These are phyloP conservation scores for Dendropsophus ebraccatus DNA, from an alignment of 2,113 vertebrate genomes.

Conservation along the genomic window DNA sequence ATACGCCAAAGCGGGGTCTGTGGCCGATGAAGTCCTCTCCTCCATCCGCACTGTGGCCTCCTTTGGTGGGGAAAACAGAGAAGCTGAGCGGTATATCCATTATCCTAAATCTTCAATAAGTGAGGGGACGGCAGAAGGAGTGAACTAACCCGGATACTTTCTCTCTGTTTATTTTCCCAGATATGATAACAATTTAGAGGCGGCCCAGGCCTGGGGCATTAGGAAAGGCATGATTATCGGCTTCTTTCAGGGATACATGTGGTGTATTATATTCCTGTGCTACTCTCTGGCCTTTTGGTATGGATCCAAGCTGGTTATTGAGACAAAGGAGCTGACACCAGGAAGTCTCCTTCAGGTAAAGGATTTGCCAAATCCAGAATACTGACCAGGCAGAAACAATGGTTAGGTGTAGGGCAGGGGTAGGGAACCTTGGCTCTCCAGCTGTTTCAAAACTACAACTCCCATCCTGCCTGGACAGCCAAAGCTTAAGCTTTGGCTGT, in stretches of 20 bases:
- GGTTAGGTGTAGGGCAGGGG: too few species aligned
- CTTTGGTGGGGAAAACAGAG: slow-evolving; percentile 91
- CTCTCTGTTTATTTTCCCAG: slow-evolving; percentile 67
- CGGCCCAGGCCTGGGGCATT: slow-evolving; percentile 92
- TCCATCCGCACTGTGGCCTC: slow-evolving; percentile 94
- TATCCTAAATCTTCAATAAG: background rate
- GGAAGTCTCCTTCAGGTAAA: slow-evolving; percentile 91
- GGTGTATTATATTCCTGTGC: slow-evolving; percentile 93
- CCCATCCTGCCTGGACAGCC: too few species aligned
- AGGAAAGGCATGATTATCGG: slow-evolving; percentile 94
- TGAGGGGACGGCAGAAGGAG: background rate
- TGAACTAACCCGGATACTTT: background rate
- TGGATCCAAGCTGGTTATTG: slow-evolving; percentile 89
- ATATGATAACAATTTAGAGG: slow-evolving; percentile 92
- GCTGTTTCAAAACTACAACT: too few species aligned
- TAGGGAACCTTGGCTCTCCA: too few species aligned
- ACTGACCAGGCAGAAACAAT: background rate
- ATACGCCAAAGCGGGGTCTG: slow-evolving; percentile 94
- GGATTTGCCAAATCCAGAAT: background rate
- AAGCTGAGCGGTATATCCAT: slow-evolving; percentile 82
- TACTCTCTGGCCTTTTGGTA: slow-evolving; percentile 98
- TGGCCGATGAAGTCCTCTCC: slow-evolving; percentile 95
- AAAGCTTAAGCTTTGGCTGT: too few species aligned
- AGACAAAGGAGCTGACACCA: slow-evolving; percentile 84
- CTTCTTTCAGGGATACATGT: slow-evolving; percentile 93